Evolutionary conservation across 2,888 invertebrate genomes (phyloP), one percentile per base, ranked within the genome.

Genomic region (Epinotia demarniana): DNA sequence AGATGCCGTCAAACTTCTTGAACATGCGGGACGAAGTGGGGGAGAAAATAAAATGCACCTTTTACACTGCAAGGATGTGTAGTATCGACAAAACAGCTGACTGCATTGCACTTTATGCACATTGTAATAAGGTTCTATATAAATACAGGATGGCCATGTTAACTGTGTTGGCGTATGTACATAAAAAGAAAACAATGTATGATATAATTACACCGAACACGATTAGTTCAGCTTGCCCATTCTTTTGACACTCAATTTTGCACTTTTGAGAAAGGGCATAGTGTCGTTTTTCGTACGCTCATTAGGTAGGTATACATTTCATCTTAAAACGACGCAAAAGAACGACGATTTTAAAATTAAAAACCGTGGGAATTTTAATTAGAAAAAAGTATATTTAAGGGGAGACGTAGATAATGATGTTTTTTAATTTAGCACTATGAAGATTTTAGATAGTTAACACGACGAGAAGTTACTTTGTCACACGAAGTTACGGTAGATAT

Each of bases 351-450:
- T 49, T 67, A 49, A 61, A 61, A 67, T 67, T 61, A 53, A 18
- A 4, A 4, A 23, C 39, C 13, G 55, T 18, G 43, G 53, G 73
- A 62, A 68, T 46, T 46, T 63, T 73, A 68, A 73, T 73, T 57
- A 27, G 13, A 67, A 66, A 73, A 19, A 39, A 16, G 57, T 43
- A 43, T 58, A 46, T 19, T 68, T 57, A 19, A 43, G 18, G 55
- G 66, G 27, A 46, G 46, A 57, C 19, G 16, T 58, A 46, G 5
- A 18, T 39, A 39, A 39, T 9, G 9, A 39, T 9, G 39, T 1
- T 39, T 39, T 57, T 2, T 55, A 19, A 19, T 12, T 57, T 4
- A 53, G 39, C 2, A 53, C 53, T 53, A 19, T 57, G 19, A 57
- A n/a, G n/a, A n/a, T n/a, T n/a, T n/a, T n/a, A n/a, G n/a, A n/a